Conservation (phyloP, 1,140 invertebrate species). For the Teleopsis dalmanni region DNA sequence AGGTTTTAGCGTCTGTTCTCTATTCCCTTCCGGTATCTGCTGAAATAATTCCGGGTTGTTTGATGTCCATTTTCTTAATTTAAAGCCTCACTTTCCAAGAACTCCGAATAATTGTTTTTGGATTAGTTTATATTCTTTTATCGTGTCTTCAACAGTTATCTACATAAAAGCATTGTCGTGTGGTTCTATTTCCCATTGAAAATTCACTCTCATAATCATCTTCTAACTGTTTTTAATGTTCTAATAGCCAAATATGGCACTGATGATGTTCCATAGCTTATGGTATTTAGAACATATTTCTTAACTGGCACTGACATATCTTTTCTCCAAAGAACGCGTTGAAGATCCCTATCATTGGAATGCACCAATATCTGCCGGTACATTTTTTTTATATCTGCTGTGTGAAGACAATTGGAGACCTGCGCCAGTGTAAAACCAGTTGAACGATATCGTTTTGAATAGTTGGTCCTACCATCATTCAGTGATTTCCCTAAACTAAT, state of each 20-base stretch:
- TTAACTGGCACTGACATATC: not conserved
- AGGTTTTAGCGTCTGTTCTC: no score
- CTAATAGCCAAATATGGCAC: conserved; percentile 4
- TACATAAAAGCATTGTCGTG: no score
- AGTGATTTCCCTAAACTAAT: not conserved
- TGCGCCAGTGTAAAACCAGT: no score
- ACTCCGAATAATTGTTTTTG: no score
- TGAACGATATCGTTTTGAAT: conserved; percentile 1
- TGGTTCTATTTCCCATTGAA: no score
- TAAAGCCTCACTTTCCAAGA: no score
- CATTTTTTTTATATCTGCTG: conserved; percentile 6
- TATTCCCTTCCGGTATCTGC: no score
- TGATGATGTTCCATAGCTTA: conserved; percentile 4
- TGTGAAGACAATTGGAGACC: not conserved
- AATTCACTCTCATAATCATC: not conserved
- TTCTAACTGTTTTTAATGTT: not conserved
- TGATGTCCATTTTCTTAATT: no score
- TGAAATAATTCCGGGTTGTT: no score
- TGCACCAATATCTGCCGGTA: conserved; percentile 8
- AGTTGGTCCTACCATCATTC: not conserved
- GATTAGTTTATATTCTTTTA: no score
- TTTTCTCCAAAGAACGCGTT: not conserved
- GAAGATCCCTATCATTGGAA: not conserved
- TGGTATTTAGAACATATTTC: not conserved
- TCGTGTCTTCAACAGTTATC: no score